Evolutionary conservation across 2,888 invertebrate genomes (phyloP).

Genomic region (Habrosyne pyritoides): DNA sequence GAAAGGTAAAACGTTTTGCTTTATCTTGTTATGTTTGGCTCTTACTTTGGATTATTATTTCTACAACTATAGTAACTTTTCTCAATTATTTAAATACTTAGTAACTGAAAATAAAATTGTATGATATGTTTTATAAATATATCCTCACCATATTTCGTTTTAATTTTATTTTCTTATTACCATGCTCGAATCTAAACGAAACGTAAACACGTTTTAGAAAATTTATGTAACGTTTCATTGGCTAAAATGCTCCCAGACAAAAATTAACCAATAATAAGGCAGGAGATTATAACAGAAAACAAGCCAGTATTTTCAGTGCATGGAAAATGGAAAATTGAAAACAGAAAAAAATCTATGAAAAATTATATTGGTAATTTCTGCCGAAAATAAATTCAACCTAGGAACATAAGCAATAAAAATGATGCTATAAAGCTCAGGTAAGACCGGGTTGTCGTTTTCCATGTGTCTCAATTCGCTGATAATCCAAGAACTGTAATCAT

Average conservation of each 20-base stretch:
- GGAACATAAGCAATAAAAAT: slow-evolving; percentile 50
- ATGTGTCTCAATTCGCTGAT: slow-evolving; percentile 2
- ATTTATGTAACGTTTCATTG: slow-evolving; percentile 22
- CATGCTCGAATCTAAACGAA: background rate
- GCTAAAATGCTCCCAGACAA: background rate
- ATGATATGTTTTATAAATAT: too few relatives aligned
- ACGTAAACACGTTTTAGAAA: background rate
- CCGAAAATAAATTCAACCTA: slow-evolving; percentile 54
- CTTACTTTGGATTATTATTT: too few relatives aligned
- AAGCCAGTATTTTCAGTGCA: slow-evolving; percentile 12
- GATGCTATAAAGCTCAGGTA: slow-evolving; percentile 65
- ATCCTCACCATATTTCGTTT: too few relatives aligned
- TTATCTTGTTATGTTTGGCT: too few relatives aligned
- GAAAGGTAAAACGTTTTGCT: too few relatives aligned
- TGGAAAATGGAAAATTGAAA: slow-evolving; percentile 54
- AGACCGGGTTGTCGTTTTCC: slow-evolving; percentile 28
- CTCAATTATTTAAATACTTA: too few relatives aligned
- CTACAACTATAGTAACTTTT: too few relatives aligned
- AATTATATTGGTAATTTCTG: slow-evolving; percentile 57
- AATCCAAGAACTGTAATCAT: slow-evolving; percentile 13
- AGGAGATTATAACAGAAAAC: slow-evolving; percentile 6
- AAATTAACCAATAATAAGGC: slow-evolving; percentile 14
- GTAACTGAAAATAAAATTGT: too few relatives aligned
- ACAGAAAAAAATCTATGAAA: slow-evolving; percentile 59
- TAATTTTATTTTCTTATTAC: background rate